Evolutionary conservation across 2,113 vertebrate genomes (phyloP).

Genomic region (Pelusios castaneus): DNA sequence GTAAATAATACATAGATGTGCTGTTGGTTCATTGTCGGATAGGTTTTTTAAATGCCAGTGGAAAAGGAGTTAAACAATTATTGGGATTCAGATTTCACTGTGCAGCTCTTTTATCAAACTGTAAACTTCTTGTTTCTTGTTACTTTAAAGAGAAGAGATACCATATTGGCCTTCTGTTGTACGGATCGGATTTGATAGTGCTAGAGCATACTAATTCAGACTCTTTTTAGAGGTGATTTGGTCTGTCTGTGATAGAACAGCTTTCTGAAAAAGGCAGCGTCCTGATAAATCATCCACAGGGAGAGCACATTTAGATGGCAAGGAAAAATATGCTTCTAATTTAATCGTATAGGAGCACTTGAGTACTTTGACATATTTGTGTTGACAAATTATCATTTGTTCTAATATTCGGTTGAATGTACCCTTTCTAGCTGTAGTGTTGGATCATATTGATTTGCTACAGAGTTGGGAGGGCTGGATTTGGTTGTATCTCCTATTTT

Average conservation of each 20-base stretch:
- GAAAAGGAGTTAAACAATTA: slow-evolving; percentile 48
- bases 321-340: slow-evolving; percentile 16
- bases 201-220: slow-evolving; percentile 48
- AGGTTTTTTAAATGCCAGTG: slow-evolving; percentile 34
- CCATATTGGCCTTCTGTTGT: slow-evolving; percentile 33
- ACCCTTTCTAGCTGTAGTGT: neutral
- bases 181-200: slow-evolving; percentile 52
- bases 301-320: neutral
- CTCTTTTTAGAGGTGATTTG: slow-evolving; percentile 2
- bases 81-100: slow-evolving; percentile 51
- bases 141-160: slow-evolving; percentile 19
- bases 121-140: slow-evolving; percentile 26
- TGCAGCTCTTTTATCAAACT: slow-evolving; percentile 58
- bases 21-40: slow-evolving; percentile 21
- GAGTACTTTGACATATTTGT: neutral
- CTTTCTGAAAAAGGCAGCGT: slow-evolving; percentile 22
- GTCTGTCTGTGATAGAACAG: slow-evolving; percentile 10
- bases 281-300: slow-evolving; percentile 39
- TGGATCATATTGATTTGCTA: neutral
- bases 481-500: slow-evolving; percentile 36
- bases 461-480: neutral
- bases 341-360: neutral
- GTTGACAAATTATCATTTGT: slow-evolving; percentile 23
- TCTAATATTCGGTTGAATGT: neutral
- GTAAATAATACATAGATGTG: slow-evolving; percentile 33